Evolutionary conservation across 2,888 invertebrate genomes (phyloP), one percentile per base, ranked within the genome.

Genomic region (Cerastis rubricosa): DNA sequence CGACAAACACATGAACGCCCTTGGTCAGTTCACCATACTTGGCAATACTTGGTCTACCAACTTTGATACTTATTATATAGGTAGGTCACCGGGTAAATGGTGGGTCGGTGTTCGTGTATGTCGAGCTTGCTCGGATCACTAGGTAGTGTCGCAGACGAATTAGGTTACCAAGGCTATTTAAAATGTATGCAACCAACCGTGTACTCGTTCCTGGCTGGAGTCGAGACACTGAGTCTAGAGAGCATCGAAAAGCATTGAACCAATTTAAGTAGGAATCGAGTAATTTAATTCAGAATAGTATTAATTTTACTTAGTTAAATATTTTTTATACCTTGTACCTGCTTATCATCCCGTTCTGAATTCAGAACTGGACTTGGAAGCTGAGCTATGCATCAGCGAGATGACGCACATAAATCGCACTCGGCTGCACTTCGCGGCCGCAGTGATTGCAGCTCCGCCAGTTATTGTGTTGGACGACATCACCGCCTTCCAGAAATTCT

Each of bases 391-490:
- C 2, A 84, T 93, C 25, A 77, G 87, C n/a, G 83, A 86, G 1
- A 72, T 92, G 17, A 51, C 76, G 0, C 54, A 76, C 1, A 80
- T 76, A 5, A 87, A 90, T 22, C 82, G 80, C 25, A 87, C 88
- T 0, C 91, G 94, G 0, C 76, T 96, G 14, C 91, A 92, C 78
- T 95, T 96, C 86, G 94, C 91, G 0, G 92, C 94, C 0, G 94
- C 95, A 0, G 91, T 95, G 11, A 84, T 96, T 1, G 96, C 93
- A 0, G 95, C 95, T 0, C 96, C 96, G 0, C 91, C 94, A 0
- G 73, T 96, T 3, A 83, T 96, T 9, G 80, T 96, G 0, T 80
- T 96, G n/a, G 94, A 96, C 79, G 95, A 96, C 77, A 94, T 92
- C 84, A 94, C 94, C 0, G 94, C 94, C 9, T 91, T 93, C 87